A percentile compares a stretch with the other conserved stretches of the same genome.
Evolutionary conservation across 2,113 vertebrate species (phyloP).

Genomic region (Myotis brandtii): DNA sequence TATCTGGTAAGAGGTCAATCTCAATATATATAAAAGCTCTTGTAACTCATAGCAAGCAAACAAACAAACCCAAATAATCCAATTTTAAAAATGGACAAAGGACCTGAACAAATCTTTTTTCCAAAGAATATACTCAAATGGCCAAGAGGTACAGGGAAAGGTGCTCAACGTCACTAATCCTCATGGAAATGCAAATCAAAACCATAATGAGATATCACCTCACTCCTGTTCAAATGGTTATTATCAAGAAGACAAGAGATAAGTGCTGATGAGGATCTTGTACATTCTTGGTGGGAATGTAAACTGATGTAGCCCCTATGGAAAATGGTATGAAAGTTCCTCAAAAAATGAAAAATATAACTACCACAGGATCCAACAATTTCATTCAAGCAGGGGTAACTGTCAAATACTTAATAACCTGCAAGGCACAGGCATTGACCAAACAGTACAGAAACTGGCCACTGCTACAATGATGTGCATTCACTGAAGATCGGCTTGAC

Average conservation of each 20-base stretch:
- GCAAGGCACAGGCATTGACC: not conserved
- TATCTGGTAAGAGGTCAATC: not conserved
- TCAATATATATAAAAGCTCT: not conserved
- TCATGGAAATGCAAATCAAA: not conserved
- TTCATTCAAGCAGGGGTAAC: not conserved
- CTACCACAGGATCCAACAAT: not conserved
- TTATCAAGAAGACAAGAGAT: not conserved
- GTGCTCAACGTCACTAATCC: not conserved
- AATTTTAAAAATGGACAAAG: not conserved
- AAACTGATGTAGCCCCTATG: not conserved
- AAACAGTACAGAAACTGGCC: not conserved
- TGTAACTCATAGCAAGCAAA: not conserved
- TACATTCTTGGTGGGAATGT: not conserved
- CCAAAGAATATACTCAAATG: not conserved
- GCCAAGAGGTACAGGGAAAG: not conserved
- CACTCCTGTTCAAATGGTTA: not conserved
- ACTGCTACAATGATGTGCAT: not conserved
- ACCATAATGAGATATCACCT: not conserved
- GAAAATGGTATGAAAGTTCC: not conserved
- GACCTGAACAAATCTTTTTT: not conserved
- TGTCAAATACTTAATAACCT: slow-evolving; percentile 6
- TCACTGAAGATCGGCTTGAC: not conserved
- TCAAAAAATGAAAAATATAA: not conserved
- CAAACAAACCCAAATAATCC: not conserved
- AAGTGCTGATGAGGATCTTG: not conserved